Evolutionary conservation across 1,140 invertebrate species (phyloP), one percentile per base, ranked within the genome.

Genomic region (Drosophila bipectinata): DNA sequence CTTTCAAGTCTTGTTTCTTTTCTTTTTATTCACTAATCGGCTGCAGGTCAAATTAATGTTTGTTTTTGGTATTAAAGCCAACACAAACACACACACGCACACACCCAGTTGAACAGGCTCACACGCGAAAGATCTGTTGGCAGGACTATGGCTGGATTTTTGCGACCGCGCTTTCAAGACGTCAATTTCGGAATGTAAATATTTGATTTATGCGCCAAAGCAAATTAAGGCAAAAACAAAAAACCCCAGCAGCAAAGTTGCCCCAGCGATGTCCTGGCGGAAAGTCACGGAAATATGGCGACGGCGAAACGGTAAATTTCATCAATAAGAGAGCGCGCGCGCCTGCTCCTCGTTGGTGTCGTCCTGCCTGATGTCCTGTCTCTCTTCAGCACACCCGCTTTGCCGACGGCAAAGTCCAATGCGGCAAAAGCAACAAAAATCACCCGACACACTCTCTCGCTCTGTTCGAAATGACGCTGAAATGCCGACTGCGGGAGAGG

Each of bases 111-210:
- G 21, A 18, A 14, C 24, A 47, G 10, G 34, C 68, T 30, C 28
- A 58, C 61, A 61, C 53, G 28, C 77, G 63, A 24, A 26, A 45
- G 32, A 57, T 32, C 44, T 63, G 21, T 58, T 66, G 57, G 49
- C 61, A 74, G 77, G 64, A 58, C 53, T 61, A 62, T 64, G 45
- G 47, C 3, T 34, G 48, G 77, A 62, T 69, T 66, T 47, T 69
- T 69, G 68, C 81, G 75, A 91, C 89, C 79, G 83, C 72, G 72
- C 81, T 80, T 67, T 79, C 58, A 76, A 89, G 84, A 91, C 90
- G 84, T 89, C 89, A 91, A 91, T 87, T 90, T 91, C 64, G 71
- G 79, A 91, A 91, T 91, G 89, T 81, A 91, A 91, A 91, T 91
- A 91, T 91, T 91, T 91, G 81, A 89, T 75, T 83, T 91, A 91